Evolutionary conservation across 2,888 invertebrate species (phyloP).

Genomic region (Ellobium chinense): DNA sequence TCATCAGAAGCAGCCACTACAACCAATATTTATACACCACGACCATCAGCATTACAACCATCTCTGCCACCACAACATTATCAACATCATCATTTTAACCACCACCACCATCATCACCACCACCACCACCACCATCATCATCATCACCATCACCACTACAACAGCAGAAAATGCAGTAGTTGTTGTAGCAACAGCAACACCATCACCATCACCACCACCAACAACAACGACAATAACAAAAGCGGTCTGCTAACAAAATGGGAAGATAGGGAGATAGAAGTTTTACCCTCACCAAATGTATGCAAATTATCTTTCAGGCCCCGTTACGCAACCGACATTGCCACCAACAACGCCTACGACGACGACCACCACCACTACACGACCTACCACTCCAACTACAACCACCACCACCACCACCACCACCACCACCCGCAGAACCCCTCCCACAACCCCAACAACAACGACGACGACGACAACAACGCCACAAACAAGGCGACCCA

Average conservation of each 20-base stretch:
- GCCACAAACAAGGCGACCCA: neutral
- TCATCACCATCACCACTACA: neutral
- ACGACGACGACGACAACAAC: neutral
- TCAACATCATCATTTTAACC: too few species aligned
- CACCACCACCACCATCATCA: neutral
- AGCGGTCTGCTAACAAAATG: too few species aligned
- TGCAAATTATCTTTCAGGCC: neutral
- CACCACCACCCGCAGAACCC: neutral
- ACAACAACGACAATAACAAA: too few species aligned
- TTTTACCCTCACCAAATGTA: too few species aligned
- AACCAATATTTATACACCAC: too few species aligned
- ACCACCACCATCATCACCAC: slow-evolving; percentile 1
- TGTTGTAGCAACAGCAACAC: too few species aligned
- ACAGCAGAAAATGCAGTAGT: too few species aligned
- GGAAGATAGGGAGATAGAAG: too few species aligned
- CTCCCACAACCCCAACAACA: neutral
- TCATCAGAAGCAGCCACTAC: too few species aligned
- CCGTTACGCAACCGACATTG: neutral
- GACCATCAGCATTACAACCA: too few species aligned
- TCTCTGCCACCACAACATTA: too few species aligned
- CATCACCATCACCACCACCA: too few species aligned
- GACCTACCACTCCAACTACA: neutral
- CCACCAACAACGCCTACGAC: neutral
- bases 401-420: neutral
- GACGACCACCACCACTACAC: neutral